Evolutionary conservation across 2,888 invertebrate species (phyloP), one percentile per base, ranked within the genome.

Genomic region (Tachina fera): DNA sequence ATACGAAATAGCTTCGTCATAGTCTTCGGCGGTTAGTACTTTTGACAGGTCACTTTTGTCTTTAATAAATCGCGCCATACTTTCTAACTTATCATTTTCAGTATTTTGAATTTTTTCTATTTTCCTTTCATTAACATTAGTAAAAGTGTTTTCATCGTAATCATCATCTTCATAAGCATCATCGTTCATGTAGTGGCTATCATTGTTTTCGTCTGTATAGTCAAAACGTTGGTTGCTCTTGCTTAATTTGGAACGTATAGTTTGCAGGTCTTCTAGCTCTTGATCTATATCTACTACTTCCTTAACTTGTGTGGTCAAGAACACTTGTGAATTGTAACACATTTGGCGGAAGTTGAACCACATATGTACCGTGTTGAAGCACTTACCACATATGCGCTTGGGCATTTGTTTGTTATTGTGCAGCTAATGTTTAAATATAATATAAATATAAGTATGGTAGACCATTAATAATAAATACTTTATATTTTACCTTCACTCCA

Each of bases 281-380:
- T 61, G 79, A 41, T 83, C 72, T 45, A 83, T 83, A n/a, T 74
- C 86, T 4, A 58, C 71, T 1, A 71, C 71, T 13, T 83, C 86
- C 13, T 80, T 22, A 3, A 39, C 61, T 43, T 86, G 79, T 16
- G 83, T 83, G 13, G 68, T 89, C 74, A 92, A 86, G 72, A 91
- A 92, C 3, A 91, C 89, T 61, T 92, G 92, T 0, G 92, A 89
- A 10, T 92, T 89, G 14, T 91, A 89, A 53, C 92, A 92, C 88
- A 92, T 88, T 83, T 91, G 89, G 0, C 92, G 92, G 68, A 92
- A 92, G 22, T 89, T 91, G 45, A 87, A 90, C 88, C 92, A 92
- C 87, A 92, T 90, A 14, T 88, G 86, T 1, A 91, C 87, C 60
- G 91, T 90, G 49, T 91, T 90, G 9, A 86, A 89, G 74, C 92